Evolutionary conservation across 2,113 vertebrate genomes (phyloP), one percentile per base, ranked within the genome.

Genomic region (Aldabrachelys gigantea): DNA sequence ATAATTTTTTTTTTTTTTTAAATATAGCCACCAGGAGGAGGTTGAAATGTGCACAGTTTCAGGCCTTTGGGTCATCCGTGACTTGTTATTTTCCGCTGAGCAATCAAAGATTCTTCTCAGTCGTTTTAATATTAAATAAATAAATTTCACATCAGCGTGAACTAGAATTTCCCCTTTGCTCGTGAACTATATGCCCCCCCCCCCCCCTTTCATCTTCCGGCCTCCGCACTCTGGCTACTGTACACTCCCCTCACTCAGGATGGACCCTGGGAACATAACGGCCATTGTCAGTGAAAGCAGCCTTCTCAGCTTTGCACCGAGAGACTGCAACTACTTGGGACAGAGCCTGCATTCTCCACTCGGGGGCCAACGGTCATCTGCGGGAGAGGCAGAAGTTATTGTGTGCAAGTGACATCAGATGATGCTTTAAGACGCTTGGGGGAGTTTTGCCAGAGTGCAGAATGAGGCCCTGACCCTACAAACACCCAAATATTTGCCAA

Each of bases 341-440:
- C 75, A 6, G 11, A 76, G 22, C 41, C 75, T 44, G 24, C 22
- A 25, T 22, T 12, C n/a, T 10, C 75, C 75, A 14, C 21, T 25
- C 1, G 0, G 82, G 56, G 21, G n/a, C 78, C 87, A 16, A 0
- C 3, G 57, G 12, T 14, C 1, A 19, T 12, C 47, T 0, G 21
- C 65, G 1, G 16, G n/a, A 72, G 0, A 65, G 44, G 0, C 3
- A 0, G 0, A 25, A 5, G 57, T 62, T 13, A 31, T 5, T 31
- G 57, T 31, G 27, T 6, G 57, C 27, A 62, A 29, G 57, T 62
- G 57, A 62, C 11, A 62, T 14, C 57, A 62, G 27, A 59, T 29
- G 27, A 29, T 22, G 53, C 21, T 80, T 53, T 81, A 24, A 78
- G 95, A 1, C 24, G 0, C 88, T 24, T 0, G 35, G 56, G 69